Evolutionary conservation across 2,888 invertebrate species (phyloP).

Genomic region (Erynnis tages): DNA sequence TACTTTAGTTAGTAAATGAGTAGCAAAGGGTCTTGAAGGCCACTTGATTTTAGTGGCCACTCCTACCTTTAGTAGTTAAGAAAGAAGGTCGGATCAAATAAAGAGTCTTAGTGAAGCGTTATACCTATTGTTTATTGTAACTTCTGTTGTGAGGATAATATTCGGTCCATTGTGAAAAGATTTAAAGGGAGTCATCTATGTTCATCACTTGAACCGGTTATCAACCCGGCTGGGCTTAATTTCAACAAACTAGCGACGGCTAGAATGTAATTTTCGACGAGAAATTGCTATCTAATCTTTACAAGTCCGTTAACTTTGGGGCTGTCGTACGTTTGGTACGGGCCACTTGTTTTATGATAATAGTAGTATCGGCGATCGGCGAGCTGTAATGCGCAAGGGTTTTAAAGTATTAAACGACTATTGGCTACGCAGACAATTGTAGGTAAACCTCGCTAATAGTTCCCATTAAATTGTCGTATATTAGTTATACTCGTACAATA

Average conservation of each 20-base stretch:
- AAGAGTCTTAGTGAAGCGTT: no score
- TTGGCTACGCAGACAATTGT: no score
- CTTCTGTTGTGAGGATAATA: no score
- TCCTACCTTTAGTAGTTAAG: no score
- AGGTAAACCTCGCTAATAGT: neutral
- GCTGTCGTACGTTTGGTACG: constrained; percentile 8
- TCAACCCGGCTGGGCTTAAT: constrained; percentile 8
- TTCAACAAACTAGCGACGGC: constrained; percentile 22
- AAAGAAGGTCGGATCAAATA: no score
- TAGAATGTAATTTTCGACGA: constrained; percentile 23
- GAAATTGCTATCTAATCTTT: constrained; percentile 27
- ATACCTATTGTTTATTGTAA: no score
- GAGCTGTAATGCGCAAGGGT: constrained; percentile 3
- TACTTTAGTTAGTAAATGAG: no score
- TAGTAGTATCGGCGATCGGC: constrained; percentile 9
- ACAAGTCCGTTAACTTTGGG: constrained; percentile 24
- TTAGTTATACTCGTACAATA: no score
- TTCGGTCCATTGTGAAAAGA: no score
- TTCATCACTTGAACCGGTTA: constrained; percentile 11
- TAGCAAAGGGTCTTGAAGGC: no score
- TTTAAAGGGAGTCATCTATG: neutral
- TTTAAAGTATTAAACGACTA: constrained; percentile 3
- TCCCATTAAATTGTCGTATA: no score
- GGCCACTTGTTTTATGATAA: constrained; percentile 13
- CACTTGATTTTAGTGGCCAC: no score